phyloP scores from a whole-genome alignment of 2,888 invertebrate species.

The Macrosoma leucophasiata region DNA sequence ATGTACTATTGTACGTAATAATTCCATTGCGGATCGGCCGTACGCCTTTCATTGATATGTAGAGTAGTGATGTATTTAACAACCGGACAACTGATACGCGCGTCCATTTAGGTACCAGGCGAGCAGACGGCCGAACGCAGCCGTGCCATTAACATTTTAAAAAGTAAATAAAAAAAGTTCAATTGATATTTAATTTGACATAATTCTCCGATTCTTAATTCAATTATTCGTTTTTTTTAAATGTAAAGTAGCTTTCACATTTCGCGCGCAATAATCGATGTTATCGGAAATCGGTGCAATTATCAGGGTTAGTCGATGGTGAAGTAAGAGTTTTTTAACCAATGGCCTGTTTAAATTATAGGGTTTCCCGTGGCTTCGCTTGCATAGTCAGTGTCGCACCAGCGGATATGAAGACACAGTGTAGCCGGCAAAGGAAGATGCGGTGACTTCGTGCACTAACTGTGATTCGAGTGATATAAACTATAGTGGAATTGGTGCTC shows the following conservation, averaged over 20 bases:
- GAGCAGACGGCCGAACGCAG: conserved; percentile 57
- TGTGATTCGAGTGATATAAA: conserved; percentile 30
- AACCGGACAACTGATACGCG: conserved; percentile 54
- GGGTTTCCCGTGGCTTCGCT: conserved; percentile 59
- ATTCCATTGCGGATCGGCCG: conserved; percentile 9
- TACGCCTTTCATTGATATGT: conserved; percentile 47
- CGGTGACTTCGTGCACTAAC: conserved; percentile 34
- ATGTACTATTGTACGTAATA: conserved; percentile 10
- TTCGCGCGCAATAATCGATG: no score
- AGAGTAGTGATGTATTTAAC: conserved; percentile 71
- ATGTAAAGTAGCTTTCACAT: no score
- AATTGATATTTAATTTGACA: neutral
- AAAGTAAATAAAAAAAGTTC: conserved; percentile 15
- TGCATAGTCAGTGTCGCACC: conserved; percentile 39
- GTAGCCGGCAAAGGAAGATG: conserved; percentile 35
- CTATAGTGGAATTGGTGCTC: conserved; percentile 34
- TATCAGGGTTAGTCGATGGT: conserved; percentile 49
- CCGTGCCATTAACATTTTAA: conserved; percentile 32
- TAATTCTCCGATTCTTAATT: no score
- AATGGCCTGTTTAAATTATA: conserved; percentile 63
- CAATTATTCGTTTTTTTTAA: no score
- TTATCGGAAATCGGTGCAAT: conserved; percentile 30
- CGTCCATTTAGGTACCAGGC: conserved; percentile 56
- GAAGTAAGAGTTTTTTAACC: conserved; percentile 49
- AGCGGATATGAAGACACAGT: conserved; percentile 51